phyloP scores from a whole-genome alignment of 2,113 vertebrate genomes.

The Rattus rattus region DNA sequence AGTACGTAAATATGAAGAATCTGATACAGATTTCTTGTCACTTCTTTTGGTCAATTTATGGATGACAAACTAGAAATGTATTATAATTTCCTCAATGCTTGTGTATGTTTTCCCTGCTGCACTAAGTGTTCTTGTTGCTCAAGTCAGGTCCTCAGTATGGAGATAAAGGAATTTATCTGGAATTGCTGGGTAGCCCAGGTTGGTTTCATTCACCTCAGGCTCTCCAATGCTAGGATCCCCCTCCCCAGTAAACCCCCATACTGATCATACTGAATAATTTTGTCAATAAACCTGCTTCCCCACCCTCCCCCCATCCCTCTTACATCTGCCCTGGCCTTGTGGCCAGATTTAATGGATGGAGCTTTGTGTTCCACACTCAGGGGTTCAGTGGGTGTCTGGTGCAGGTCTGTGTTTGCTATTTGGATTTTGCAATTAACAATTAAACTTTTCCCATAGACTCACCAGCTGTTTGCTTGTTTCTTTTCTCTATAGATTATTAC shows the following conservation, averaged over 20 bases:
- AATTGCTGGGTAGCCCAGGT: not conserved
- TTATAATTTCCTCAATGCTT: not conserved
- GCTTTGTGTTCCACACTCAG: not conserved
- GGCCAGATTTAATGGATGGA: not conserved
- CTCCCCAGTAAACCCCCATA: too few relatives aligned
- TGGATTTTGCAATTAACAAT: slow-evolving; percentile 28
- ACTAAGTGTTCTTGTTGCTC: not conserved
- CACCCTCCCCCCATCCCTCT: not conserved
- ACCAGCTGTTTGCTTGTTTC: slow-evolving; percentile 57
- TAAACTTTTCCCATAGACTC: not conserved
- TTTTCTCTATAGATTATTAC: slow-evolving; percentile 90
- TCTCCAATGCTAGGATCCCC: not conserved
- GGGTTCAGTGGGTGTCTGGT: not conserved
- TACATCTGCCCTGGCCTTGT: not conserved
- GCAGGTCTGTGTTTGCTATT: slow-evolving; percentile 13
- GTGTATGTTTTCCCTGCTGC: not conserved
- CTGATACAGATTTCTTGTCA: not conserved
- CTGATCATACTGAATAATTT: not conserved
- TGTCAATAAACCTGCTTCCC: not conserved
- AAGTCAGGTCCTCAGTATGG: not conserved
- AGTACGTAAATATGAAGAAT: slow-evolving; percentile 11
- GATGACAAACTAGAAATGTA: not conserved
- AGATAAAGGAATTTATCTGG: too few relatives aligned
- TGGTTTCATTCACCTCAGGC: not conserved
- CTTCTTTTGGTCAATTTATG: not conserved